Evolutionary conservation across 1,140 invertebrate genomes (phyloP).

Genomic region (Papilio xuthus): DNA sequence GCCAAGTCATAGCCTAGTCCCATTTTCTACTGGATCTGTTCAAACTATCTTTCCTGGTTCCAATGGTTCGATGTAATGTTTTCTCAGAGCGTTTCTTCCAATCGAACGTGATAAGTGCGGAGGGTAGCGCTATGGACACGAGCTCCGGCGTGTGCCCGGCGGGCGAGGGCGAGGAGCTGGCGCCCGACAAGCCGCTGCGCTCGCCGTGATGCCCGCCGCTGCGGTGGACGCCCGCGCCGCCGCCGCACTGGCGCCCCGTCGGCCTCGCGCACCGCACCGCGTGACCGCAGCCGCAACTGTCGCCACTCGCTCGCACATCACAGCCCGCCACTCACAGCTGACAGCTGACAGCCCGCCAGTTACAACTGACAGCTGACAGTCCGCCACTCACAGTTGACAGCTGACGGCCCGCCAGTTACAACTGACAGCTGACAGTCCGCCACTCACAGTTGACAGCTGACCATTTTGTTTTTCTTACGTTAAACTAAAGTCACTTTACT

Average conservation of each 20-base stretch:
- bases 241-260: slow-evolving; percentile 74
- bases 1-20: no score
- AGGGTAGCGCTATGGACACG: slow-evolving; percentile 75
- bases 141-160: slow-evolving; percentile 56
- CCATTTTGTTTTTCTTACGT: neutral
- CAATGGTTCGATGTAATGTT: no score
- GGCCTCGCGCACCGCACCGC: slow-evolving; percentile 56
- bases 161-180: slow-evolving; percentile 65
- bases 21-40: neutral
- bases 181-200: slow-evolving; percentile 73
- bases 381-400: neutral
- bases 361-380: neutral
- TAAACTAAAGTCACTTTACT: no score
- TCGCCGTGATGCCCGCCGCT: slow-evolving; percentile 72
- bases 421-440: no score
- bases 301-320: no score
- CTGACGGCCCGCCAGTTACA: no score
- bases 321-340: neutral
- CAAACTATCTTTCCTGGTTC: no score
- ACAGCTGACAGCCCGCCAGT: neutral
- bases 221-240: slow-evolving; percentile 74
- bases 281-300: neutral
- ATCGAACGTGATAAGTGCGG: slow-evolving; percentile 79
- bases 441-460: neutral
- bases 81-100: slow-evolving; percentile 79